A percentile compares a stretch with the other conserved stretches of the same genome.
These are phyloP conservation scores for Triops cancriformis DNA, from an alignment of 1,140 invertebrate genomes.

Conservation along the genomic window DNA sequence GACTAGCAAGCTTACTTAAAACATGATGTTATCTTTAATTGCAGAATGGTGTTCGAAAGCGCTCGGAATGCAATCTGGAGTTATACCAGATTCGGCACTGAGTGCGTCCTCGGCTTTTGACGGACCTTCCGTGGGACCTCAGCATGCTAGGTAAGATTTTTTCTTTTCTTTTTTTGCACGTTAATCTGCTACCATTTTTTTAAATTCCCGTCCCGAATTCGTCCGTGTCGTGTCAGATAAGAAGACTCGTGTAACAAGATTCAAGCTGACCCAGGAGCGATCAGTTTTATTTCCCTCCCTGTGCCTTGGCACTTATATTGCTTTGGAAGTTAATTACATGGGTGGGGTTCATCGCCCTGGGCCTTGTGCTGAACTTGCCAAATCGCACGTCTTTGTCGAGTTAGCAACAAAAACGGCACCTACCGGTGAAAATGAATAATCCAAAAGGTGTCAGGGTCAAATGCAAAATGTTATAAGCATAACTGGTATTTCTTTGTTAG, in stretches of 20 bases:
- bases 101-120: conserved; percentile 54
- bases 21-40: conserved; percentile 35
- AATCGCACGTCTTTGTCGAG: neutral
- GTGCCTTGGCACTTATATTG: neutral
- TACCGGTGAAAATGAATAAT: neutral
- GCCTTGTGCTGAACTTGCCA: too few species aligned
- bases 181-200: neutral
- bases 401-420: neutral
- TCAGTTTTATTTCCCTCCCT: neutral
- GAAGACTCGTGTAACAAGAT: neutral
- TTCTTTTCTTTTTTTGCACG: conserved; percentile 19
- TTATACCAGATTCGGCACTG: conserved; percentile 53
- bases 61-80: conserved; percentile 58
- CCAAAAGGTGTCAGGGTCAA: neutral
- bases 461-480: too few species aligned
- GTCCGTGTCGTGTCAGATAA: conserved; percentile 2
- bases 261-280: neutral
- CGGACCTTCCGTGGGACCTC: conserved; percentile 52
- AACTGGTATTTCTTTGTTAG: too few species aligned
- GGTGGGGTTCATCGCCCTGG: neutral
- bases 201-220: neutral
- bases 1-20: too few species aligned
- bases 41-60: conserved; percentile 50
- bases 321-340: neutral
- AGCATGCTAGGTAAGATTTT: conserved; percentile 56